Conservation (phyloP, 2,113 vertebrate species). For the Hippocampus guttulatus region DNA sequence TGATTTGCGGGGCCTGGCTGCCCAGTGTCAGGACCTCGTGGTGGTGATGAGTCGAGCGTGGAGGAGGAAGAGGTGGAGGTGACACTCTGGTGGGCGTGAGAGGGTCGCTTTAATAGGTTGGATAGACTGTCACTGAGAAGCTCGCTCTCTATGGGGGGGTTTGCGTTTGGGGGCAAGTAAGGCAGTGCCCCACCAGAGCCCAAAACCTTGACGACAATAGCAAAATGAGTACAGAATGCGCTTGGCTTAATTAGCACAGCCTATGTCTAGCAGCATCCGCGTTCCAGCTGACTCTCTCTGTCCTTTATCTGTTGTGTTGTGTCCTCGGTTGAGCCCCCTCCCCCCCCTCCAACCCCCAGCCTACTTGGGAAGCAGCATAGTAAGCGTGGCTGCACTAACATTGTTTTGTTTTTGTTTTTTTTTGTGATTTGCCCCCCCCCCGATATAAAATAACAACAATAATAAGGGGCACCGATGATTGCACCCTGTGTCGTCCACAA, state of each 20-base stretch:
- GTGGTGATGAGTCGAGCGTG: slow-evolving; percentile 10
- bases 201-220: slow-evolving; percentile 24
- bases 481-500: too few relatives aligned
- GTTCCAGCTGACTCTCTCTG: not conserved
- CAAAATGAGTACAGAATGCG: not conserved
- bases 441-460: too few relatives aligned
- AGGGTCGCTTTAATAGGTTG: not conserved
- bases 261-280: not conserved
- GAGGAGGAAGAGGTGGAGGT: slow-evolving; percentile 33
- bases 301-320: not conserved
- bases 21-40: not conserved
- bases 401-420: not conserved
- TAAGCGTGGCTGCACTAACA: not conserved
- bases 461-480: too few relatives aligned
- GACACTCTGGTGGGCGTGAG: slow-evolving; percentile 61
- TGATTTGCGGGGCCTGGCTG: slow-evolving; percentile 60
- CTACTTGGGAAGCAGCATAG: not conserved
- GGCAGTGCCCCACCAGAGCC: not conserved
- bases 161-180: not conserved
- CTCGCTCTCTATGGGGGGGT: not conserved
- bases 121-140: not conserved
- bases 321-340: slow-evolving; percentile 28
- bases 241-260: not conserved
- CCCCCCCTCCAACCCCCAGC: not conserved
- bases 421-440: not conserved